Conservation (phyloP, 2,113 vertebrate species). For the Gavia stellata region DNA sequence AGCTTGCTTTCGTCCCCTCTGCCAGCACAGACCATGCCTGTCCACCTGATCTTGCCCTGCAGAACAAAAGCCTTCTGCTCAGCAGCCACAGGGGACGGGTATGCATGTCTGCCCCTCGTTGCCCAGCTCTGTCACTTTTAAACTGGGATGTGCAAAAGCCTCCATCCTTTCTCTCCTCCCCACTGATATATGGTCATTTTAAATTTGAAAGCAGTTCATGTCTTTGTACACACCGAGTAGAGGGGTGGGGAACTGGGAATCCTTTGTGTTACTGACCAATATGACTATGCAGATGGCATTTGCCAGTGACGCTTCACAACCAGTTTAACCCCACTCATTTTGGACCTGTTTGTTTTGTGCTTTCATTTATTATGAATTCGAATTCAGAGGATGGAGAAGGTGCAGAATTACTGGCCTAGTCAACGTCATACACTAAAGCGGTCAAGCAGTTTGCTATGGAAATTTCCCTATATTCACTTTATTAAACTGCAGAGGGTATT, state of each 20-base stretch:
- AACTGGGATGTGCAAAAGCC: background rate
- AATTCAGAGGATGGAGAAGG: background rate
- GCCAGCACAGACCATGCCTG: background rate
- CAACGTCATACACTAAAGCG: background rate
- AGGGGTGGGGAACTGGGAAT: background rate
- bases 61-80: conserved; percentile 31
- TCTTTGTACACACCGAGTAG: background rate
- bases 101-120: background rate
- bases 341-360: background rate
- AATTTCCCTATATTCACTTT: background rate
- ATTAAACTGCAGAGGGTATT: background rate
- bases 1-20: background rate
- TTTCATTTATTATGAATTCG: background rate
- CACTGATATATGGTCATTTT: background rate
- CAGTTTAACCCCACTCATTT: background rate
- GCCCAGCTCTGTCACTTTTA: background rate
- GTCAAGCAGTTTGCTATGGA: background rate
- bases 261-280: background rate
- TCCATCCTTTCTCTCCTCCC: background rate
- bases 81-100: background rate
- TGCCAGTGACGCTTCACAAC: background rate
- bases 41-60: conserved; percentile 17
- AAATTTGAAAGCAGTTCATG: background rate
- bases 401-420: background rate
- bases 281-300: background rate